Evolutionary conservation across 1,140 invertebrate species (phyloP), one percentile per base, ranked within the genome.

Genomic region (Galleria mellonella): DNA sequence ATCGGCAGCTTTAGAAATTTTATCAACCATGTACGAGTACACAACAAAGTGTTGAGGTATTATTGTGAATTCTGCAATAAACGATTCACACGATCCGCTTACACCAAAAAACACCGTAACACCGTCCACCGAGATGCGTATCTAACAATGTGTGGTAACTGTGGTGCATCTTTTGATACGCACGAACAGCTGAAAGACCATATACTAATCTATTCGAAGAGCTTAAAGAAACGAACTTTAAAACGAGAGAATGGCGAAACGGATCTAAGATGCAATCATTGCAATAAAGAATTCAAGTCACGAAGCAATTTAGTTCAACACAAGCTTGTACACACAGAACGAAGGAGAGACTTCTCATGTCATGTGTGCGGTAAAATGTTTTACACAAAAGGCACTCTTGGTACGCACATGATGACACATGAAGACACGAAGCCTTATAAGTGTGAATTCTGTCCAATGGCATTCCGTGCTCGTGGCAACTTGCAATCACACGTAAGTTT

Each of bases 401-500:
- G 69, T 4, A 82, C 72, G 0, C 82, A 85, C 33, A 74, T 85
- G 61, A 45, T 59, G 32, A 76, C 68, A 0, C 82, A 85, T 29
- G 77, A 85, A 39, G 78, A 83, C 2, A 51, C 51, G 0, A 81
- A 75, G 28, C 79, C 72, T 0, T 79, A 59, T 17, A 83, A 83
- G 54, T 85, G 82, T 54, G 70, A 75, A 15, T 72, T 64, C 33
- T 85, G 82, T 53, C 61, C 69, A 0, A 52, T 81, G 54, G 64
- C 73, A 0, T 86, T 86, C 46, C 55, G 71, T 15, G 72, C 77
- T 0, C 51, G 67, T 30, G 77, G 76, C 0, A 84, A 83, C 27
- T 53, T 86, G 0, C 61, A 67, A 6, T 90, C 90, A 31, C 91
- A 92, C 47, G 79, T 89, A 40, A 89, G 87, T 12, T 86, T 92